Conservation (phyloP, 2,888 invertebrate species). For the Limnephilus lunatus region DNA sequence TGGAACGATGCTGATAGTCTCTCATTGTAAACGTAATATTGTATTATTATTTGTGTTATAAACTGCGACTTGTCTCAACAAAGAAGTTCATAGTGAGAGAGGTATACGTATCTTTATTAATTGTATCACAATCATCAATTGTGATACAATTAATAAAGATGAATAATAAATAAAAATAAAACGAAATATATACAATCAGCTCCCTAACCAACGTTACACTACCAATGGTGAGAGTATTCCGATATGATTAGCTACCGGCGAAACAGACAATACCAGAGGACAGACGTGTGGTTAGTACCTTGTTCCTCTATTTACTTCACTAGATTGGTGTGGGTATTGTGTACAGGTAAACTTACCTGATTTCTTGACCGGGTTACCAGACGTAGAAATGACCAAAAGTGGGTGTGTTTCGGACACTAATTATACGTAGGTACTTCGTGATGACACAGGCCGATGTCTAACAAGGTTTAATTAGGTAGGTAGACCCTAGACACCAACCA, state of each 20-base stretch:
- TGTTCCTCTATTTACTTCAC: background rate
- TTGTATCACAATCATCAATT: too few relatives aligned
- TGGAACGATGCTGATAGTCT: too few relatives aligned
- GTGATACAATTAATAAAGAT: too few relatives aligned
- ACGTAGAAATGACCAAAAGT: conserved; percentile 3
- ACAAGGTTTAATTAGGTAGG: background rate
- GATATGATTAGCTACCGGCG: background rate
- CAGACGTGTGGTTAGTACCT: background rate
- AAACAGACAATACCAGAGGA: background rate
- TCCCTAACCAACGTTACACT: background rate
- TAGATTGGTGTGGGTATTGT: background rate
- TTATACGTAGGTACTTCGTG: background rate
- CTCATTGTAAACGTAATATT: too few relatives aligned
- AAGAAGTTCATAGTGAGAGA: too few relatives aligned
- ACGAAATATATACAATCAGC: background rate
- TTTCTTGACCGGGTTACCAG: background rate
- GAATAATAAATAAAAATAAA: too few relatives aligned
- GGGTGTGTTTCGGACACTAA: background rate
- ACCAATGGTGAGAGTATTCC: background rate
- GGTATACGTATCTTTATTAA: too few relatives aligned
- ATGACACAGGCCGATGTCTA: background rate
- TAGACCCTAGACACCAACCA: too few relatives aligned
- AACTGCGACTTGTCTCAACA: too few relatives aligned
- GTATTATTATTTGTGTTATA: too few relatives aligned
- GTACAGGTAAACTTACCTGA: background rate